Percentiles rank a stretch among this genome's conserved stretches.
phyloP scores from a whole-genome alignment of 2,888 invertebrate genomes.

The Poecilus cupreus region DNA sequence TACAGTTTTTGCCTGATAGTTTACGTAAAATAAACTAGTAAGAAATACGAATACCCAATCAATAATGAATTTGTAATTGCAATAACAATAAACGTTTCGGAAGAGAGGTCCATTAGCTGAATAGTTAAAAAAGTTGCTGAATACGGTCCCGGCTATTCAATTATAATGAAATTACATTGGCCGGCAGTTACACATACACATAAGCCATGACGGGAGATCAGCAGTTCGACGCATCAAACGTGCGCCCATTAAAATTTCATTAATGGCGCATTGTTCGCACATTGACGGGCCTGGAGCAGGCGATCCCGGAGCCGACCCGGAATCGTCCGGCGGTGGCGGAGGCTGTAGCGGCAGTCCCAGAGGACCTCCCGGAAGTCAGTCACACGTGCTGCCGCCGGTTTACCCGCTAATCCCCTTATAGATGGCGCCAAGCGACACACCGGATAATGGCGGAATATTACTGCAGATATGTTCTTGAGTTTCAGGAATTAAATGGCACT shows the following conservation, averaged over 20 bases:
- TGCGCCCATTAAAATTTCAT: conserved; percentile 36
- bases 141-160: background rate
- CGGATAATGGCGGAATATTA: background rate
- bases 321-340: background rate
- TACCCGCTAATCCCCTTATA: background rate
- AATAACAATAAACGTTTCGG: too few species aligned
- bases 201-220: background rate
- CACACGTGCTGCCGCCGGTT: background rate
- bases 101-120: too few species aligned
- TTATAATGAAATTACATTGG: conserved; percentile 23
- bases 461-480: background rate
- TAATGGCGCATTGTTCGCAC: conserved; percentile 32
- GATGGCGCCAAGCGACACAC: conserved; percentile 7
- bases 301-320: background rate
- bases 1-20: too few species aligned
- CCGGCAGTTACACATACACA: background rate
- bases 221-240: conserved; percentile 27
- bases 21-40: too few species aligned
- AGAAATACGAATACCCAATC: too few species aligned
- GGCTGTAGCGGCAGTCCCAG: background rate
- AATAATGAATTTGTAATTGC: too few species aligned
- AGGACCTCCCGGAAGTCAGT: conserved; percentile 2
- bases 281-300: background rate
- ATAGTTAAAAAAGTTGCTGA: background rate
- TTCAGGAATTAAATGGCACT: background rate